A percentile compares a stretch with the other conserved stretches of the same genome.
phyloP scores from a whole-genome alignment of 1,140 invertebrate species.

The Lordiphosa collinella region DNA sequence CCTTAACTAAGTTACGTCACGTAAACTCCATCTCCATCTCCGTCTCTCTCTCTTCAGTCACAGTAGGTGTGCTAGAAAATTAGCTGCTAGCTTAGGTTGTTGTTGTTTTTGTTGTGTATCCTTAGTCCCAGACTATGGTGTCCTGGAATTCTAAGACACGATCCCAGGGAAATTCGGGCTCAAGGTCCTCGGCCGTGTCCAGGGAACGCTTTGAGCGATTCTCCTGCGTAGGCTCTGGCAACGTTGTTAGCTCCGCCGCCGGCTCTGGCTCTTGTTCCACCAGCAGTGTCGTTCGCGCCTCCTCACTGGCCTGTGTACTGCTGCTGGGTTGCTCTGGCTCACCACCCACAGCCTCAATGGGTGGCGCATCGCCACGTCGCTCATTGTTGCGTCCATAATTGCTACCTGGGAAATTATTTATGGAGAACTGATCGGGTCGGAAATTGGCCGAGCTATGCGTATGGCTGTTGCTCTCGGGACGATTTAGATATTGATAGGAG shows the following conservation, averaged over 20 bases:
- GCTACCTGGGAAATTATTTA: conserved; percentile 68
- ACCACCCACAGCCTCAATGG: conserved; percentile 59
- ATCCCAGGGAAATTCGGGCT: conserved; percentile 77
- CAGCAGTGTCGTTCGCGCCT: conserved; percentile 61
- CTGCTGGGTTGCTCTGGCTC: conserved; percentile 44
- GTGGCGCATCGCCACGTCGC: conserved; percentile 61
- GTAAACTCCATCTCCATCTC: conserved; percentile 15
- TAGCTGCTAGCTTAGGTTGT: conserved; percentile 52
- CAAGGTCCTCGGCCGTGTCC: conserved; percentile 31
- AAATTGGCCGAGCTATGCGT: conserved; percentile 60
- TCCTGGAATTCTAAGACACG: conserved; percentile 72
- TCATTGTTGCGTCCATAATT: conserved; percentile 77
- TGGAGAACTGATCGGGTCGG: conserved; percentile 66
- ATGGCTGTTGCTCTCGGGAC: conserved; percentile 61
- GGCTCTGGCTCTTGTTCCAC: conserved; percentile 32
- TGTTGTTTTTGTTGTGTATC: conserved; percentile 13
- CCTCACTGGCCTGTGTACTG: conserved; percentile 64
- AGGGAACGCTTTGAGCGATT: conserved; percentile 50
- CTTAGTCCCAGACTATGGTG: conserved; percentile 69
- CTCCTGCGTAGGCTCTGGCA: conserved; percentile 18
- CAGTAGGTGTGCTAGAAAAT: conserved; percentile 50
- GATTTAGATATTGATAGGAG: conserved; percentile 74
- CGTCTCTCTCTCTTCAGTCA: conserved; percentile 60
- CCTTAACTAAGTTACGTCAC: conserved; percentile 43
- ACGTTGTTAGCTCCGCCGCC: conserved; percentile 32